Evolutionary conservation across 2,797 vertebrate genomes (phyloP).

Genomic region (Ispidina lecontei): DNA sequence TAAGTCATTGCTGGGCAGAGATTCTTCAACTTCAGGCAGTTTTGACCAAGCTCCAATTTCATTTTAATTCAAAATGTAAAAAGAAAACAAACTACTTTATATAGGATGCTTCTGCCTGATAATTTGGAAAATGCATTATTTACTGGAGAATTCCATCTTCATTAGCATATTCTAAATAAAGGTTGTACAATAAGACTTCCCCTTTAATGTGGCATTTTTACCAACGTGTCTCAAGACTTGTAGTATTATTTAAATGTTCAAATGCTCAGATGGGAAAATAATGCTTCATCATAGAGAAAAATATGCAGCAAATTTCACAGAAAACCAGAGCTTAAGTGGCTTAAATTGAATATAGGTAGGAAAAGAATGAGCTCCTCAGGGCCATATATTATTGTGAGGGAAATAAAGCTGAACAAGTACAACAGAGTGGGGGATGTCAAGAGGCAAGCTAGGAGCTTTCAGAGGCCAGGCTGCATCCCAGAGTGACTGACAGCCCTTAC

Average conservation of each 20-base stretch:
- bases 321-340: slow-evolving; percentile 16
- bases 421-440: slow-evolving; percentile 52
- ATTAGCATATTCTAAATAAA: slow-evolving; percentile 20
- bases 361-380: slow-evolving; percentile 16
- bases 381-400: slow-evolving; percentile 33
- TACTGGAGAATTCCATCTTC: not conserved
- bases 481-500: slow-evolving; percentile 7
- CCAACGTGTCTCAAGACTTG: not conserved
- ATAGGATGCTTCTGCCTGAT: not conserved
- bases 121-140: slow-evolving; percentile 22
- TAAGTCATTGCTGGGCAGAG: slow-evolving; percentile 14
- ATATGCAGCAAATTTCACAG: slow-evolving; percentile 7
- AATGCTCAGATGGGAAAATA: slow-evolving; percentile 1
- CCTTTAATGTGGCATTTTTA: not conserved
- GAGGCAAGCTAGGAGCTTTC: slow-evolving; percentile 43
- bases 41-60: slow-evolving; percentile 39
- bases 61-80: slow-evolving; percentile 42
- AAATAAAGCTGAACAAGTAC: slow-evolving; percentile 44
- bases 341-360: not conserved
- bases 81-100: slow-evolving; percentile 18
- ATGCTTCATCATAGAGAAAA: not conserved
- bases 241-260: not conserved
- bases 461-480: slow-evolving; percentile 18
- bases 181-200: not conserved
- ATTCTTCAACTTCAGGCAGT: slow-evolving; percentile 6